These are phyloP conservation scores for Saturnia pavonia DNA, from an alignment of 2,888 invertebrate genomes.

Conservation along the genomic window DNA sequence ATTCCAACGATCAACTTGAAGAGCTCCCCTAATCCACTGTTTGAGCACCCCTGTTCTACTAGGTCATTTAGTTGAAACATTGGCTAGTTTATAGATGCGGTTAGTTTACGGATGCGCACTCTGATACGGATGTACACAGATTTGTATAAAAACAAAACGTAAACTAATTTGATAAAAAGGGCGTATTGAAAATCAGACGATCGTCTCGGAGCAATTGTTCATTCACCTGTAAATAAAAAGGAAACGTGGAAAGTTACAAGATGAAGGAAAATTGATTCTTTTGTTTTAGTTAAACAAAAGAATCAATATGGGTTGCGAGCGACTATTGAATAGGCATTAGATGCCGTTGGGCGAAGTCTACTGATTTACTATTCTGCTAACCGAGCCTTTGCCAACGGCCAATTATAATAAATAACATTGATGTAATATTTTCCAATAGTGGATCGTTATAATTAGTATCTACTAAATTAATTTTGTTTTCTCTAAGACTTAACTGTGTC, in stretches of 20 bases:
- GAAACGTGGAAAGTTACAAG: neutral
- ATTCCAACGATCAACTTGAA: too few relatives aligned
- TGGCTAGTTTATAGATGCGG: neutral
- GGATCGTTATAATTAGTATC: neutral
- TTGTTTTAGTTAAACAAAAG: constrained; percentile 1
- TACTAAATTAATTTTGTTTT: neutral
- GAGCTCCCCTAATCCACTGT: too few relatives aligned
- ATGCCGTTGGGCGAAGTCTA: neutral
- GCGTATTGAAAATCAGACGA: neutral
- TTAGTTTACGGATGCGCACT: neutral
- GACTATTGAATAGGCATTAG: neutral
- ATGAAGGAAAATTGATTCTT: neutral
- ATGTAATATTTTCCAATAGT: neutral
- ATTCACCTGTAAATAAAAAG: neutral
- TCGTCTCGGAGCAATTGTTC: neutral
- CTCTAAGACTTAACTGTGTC: neutral
- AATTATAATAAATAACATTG: neutral
- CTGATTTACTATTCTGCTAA: neutral
- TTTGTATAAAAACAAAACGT: too few relatives aligned
- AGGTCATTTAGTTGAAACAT: neutral
- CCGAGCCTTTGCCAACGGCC: neutral
- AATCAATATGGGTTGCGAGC: neutral
- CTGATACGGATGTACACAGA: too few relatives aligned
- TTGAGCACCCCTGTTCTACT: neutral
- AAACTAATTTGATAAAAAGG: neutral